These are phyloP conservation scores for Lagodon rhomboides DNA, from an alignment of 2,797 vertebrate species.

Conservation along the genomic window DNA sequence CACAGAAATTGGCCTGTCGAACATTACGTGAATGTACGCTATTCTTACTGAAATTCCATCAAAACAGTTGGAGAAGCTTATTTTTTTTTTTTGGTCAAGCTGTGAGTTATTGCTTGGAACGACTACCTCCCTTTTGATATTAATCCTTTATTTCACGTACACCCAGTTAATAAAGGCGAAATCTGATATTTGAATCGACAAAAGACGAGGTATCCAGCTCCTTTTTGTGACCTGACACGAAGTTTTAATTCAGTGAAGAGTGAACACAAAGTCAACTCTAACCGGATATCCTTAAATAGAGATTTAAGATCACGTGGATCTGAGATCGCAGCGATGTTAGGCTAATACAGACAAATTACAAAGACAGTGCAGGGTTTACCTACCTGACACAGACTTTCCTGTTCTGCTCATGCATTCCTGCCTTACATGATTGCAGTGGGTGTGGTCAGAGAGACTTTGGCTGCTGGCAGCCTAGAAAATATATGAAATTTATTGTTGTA, in stretches of 20 bases:
- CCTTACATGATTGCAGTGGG: slow-evolving; percentile 87
- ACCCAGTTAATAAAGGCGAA: slow-evolving; percentile 32
- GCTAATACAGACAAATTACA: slow-evolving; percentile 73
- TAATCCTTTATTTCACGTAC: slow-evolving; percentile 64
- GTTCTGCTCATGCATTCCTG: slow-evolving; percentile 88
- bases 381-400: slow-evolving; percentile 84
- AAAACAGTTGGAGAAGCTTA: slow-evolving; percentile 63
- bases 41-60: slow-evolving; percentile 66
- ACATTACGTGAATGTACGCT: slow-evolving; percentile 75
- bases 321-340: slow-evolving; percentile 61
- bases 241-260: slow-evolving; percentile 23
- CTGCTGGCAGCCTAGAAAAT: slow-evolving; percentile 87
- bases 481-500: slow-evolving; percentile 83
- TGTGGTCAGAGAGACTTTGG: slow-evolving; percentile 86
- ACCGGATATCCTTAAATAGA: slow-evolving; percentile 55
- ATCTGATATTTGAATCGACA: slow-evolving; percentile 23
- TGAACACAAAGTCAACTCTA: slow-evolving; percentile 30
- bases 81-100: slow-evolving; percentile 71
- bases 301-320: slow-evolving; percentile 51
- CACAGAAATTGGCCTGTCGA: slow-evolving; percentile 74
- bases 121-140: slow-evolving; percentile 81
- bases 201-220: slow-evolving; percentile 22
- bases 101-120: slow-evolving; percentile 81
- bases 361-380: slow-evolving; percentile 78
- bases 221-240: slow-evolving; percentile 16